Conservation (phyloP, 2,797 vertebrate genomes). For the Darevskia nairensis region DNA sequence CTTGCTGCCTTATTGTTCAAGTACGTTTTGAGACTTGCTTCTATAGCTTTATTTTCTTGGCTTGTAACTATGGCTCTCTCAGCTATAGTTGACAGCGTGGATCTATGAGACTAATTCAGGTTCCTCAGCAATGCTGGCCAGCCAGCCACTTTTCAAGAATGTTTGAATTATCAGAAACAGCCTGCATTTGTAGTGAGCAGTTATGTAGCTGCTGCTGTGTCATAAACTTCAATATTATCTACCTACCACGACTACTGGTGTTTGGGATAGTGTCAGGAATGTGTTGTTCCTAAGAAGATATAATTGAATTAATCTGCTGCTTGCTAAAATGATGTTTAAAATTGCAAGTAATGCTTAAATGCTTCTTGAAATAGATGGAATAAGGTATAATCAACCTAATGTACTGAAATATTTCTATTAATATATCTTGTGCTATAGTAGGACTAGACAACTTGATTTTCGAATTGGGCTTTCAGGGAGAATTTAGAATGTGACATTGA, state of each 20-base stretch:
- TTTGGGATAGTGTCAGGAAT: background rate
- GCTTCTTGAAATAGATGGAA: background rate
- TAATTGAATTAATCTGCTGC: background rate
- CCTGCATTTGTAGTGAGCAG: background rate
- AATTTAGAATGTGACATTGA: background rate
- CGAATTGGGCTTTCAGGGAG: background rate
- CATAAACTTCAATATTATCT: background rate
- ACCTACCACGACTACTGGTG: background rate
- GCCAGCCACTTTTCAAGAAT: background rate
- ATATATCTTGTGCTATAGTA: background rate
- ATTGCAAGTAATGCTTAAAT: background rate
- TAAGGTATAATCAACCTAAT: background rate
- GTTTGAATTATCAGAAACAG: background rate
- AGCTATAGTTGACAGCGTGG: background rate
- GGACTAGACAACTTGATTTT: background rate
- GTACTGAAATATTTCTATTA: background rate
- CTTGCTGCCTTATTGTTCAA: slow-evolving; percentile 9
- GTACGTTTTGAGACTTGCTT: background rate
- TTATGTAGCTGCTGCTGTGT: background rate
- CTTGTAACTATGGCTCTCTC: background rate
- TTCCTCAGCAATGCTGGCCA: background rate
- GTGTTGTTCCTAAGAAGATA: background rate
- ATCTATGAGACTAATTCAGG: background rate
- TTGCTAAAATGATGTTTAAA: background rate
- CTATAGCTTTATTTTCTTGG: background rate